Percentiles rank a stretch among this genome's conserved stretches.
phyloP scores from a whole-genome alignment of 2,797 vertebrate species.

The Xiphophorus birchmanni region DNA sequence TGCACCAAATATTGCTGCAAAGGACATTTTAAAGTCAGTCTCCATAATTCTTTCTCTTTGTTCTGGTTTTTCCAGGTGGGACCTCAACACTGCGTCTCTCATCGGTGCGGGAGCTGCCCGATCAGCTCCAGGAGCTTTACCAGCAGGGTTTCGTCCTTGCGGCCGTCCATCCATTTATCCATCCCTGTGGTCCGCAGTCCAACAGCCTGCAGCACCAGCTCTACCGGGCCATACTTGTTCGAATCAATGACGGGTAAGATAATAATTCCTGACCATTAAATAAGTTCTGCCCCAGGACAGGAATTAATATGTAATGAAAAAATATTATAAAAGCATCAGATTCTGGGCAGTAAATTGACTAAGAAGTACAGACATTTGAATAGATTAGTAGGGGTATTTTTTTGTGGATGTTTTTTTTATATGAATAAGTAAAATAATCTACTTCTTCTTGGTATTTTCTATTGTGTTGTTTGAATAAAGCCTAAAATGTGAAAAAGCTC shows the following conservation, averaged over 20 bases:
- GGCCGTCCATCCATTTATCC: slow-evolving; percentile 93
- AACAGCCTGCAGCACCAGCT: slow-evolving; percentile 89
- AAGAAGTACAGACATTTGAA: background rate
- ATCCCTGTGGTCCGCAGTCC: slow-evolving; percentile 85
- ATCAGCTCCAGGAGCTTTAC: slow-evolving; percentile 93
- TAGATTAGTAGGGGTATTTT: background rate
- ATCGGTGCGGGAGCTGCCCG: slow-evolving; percentile 90
- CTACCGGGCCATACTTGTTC: slow-evolving; percentile 94
- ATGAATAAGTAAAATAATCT: background rate
- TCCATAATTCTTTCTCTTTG: background rate
- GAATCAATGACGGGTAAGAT: slow-evolving; percentile 89
- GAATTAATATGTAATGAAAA: background rate
- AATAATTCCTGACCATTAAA: background rate
- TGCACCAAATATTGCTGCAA: background rate
- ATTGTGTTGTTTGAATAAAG: background rate
- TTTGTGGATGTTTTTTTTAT: background rate
- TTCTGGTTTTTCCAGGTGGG: slow-evolving; percentile 74
- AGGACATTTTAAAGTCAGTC: background rate
- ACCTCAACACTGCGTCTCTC: slow-evolving; percentile 90
- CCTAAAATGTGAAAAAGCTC: background rate
- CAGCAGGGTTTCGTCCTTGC: slow-evolving; percentile 93
- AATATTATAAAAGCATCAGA: background rate
- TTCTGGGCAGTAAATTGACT: background rate
- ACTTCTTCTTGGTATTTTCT: background rate
- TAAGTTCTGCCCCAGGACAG: background rate